Conservation (phyloP, 2,797 vertebrate genomes). For the Macropus fuliginosus region DNA sequence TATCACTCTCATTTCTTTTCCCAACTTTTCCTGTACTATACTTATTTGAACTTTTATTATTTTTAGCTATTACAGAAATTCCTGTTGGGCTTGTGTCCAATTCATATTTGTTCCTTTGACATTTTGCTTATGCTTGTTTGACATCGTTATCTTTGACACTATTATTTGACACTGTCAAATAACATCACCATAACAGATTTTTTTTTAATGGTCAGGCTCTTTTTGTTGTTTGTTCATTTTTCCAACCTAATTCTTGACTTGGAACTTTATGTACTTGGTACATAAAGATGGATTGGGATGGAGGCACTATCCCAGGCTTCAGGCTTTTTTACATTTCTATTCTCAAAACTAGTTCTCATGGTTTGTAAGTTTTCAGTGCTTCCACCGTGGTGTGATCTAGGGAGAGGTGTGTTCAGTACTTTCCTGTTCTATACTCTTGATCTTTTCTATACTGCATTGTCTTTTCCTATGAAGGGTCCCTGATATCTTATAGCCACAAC, state of each 20-base stretch:
- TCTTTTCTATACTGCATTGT: not conserved
- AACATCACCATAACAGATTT: not conserved
- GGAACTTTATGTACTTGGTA: not conserved
- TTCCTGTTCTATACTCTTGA: not conserved
- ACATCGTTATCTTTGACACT: not conserved
- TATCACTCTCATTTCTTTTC: not conserved
- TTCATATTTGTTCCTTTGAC: not conserved
- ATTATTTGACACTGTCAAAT: not conserved
- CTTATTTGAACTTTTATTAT: not conserved
- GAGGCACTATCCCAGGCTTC: not conserved
- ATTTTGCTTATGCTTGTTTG: not conserved
- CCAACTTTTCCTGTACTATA: not conserved
- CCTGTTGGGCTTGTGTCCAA: not conserved
- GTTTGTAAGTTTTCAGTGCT: not conserved
- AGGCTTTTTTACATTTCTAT: not conserved
- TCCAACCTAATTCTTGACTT: not conserved
- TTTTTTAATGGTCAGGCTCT: not conserved
- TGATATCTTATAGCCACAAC: not conserved
- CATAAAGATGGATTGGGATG: not conserved
- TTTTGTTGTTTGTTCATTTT: not conserved
- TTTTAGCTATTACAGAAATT: not conserved
- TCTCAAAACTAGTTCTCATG: not conserved
- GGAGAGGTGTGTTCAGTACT: not conserved
- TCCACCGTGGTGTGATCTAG: not conserved
- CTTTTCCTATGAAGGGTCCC: not conserved